Percentiles rank a stretch among this genome's conserved stretches.
These are phyloP conservation scores for Lochmaea crataegi DNA, from an alignment of 2,888 invertebrate species.

Conservation along the genomic window DNA sequence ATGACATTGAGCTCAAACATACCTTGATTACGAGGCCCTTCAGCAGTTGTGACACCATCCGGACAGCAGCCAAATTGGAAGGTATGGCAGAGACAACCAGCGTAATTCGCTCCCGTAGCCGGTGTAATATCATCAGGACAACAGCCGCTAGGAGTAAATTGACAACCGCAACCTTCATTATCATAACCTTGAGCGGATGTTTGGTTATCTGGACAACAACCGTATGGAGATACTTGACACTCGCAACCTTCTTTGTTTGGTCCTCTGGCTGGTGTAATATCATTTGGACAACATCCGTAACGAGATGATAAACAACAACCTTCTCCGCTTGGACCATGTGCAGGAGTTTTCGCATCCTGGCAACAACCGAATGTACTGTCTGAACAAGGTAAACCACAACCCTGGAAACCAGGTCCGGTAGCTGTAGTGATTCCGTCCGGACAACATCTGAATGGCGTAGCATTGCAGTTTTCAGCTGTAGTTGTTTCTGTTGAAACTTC, in stretches of 20 bases:
- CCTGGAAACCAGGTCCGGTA: conserved; percentile 66
- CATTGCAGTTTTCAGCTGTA: conserved; percentile 72
- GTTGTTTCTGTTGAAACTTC: conserved; percentile 38
- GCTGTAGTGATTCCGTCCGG: conserved; percentile 77
- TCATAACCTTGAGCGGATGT: conserved; percentile 81
- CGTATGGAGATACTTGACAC: conserved; percentile 80
- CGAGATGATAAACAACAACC: conserved; percentile 80
- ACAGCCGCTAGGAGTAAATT: conserved; percentile 80
- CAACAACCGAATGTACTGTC: conserved; percentile 87
- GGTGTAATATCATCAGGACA: conserved; percentile 84
- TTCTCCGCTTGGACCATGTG: conserved; percentile 84
- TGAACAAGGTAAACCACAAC: conserved; percentile 79
- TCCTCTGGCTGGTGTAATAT: conserved; percentile 83
- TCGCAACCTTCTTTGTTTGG: conserved; percentile 82
- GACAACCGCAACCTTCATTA: conserved; percentile 86
- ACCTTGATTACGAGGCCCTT: conserved; percentile 78
- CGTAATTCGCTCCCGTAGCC: conserved; percentile 80
- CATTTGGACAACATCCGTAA: conserved; percentile 93
- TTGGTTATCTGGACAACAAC: conserved; percentile 88
- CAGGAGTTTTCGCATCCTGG: conserved; percentile 82
- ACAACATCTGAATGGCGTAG: conserved; percentile 78
- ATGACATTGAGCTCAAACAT: conserved; percentile 30
- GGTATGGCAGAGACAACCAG: conserved; percentile 87
- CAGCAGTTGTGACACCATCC: conserved; percentile 81
- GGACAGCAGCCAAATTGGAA: conserved; percentile 93